phyloP scores from a whole-genome alignment of 2,888 invertebrate species.

The Cristatella mucedo region DNA sequence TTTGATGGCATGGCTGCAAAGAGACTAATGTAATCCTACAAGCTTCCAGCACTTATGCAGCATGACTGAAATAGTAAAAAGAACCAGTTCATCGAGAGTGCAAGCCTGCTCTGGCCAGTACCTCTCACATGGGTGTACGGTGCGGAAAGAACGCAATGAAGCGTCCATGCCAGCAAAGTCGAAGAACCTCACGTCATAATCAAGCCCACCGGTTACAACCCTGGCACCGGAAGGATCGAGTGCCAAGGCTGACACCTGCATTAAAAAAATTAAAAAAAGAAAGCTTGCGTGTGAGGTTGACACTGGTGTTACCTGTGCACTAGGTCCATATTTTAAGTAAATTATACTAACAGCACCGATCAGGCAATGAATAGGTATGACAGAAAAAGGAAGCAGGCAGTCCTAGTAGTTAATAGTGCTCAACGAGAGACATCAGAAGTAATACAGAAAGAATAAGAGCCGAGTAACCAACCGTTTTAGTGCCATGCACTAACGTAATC shows the following conservation, averaged over 20 bases:
- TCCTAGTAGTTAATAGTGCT: too few species aligned
- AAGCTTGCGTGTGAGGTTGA: background rate
- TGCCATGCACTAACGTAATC: slow-evolving; percentile 72
- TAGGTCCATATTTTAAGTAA: too few species aligned
- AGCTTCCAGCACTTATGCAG: slow-evolving; percentile 7
- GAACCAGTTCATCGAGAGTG: too few species aligned
- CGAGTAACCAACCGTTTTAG: slow-evolving; percentile 54
- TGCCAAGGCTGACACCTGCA: slow-evolving; percentile 55
- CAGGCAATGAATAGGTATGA: too few species aligned
- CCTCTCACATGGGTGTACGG: slow-evolving; percentile 79
- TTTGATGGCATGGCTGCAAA: slow-evolving; percentile 62
- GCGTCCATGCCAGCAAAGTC: slow-evolving; percentile 98
- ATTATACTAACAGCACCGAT: too few species aligned
- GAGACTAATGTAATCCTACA: slow-evolving; percentile 10
- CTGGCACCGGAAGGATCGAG: slow-evolving; percentile 87
- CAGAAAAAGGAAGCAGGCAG: too few species aligned
- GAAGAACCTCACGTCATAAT: slow-evolving; percentile 92
- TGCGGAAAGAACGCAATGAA: slow-evolving; percentile 72
- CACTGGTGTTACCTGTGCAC: slow-evolving; percentile 6
- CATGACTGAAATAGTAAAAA: slow-evolving; percentile 6
- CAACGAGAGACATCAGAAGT: too few species aligned
- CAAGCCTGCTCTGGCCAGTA: too few species aligned
- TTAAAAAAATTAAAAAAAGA: too few species aligned
- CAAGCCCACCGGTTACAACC: slow-evolving; percentile 73
- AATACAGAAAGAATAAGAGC: background rate